Conservation (phyloP, 2,797 vertebrate genomes). For the Brachyrhaphis roseni region DNA sequence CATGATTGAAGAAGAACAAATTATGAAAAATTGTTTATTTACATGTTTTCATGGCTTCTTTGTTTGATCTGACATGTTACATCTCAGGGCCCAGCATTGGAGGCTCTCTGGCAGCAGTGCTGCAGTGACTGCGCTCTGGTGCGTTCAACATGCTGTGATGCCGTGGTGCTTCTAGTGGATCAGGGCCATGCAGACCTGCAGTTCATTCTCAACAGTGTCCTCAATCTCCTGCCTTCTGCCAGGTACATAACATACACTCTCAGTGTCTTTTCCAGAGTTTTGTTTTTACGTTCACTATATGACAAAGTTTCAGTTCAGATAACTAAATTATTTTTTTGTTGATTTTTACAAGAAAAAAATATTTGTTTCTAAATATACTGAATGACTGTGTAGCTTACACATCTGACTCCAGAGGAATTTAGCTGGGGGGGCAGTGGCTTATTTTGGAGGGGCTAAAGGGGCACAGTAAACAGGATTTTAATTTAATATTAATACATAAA, state of each 20-base stretch:
- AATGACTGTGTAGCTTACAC: neutral
- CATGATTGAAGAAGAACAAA: neutral
- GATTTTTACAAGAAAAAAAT: no score
- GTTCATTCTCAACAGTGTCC: slow-evolving; percentile 86
- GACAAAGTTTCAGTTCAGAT: neutral
- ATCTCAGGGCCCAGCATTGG: slow-evolving; percentile 87
- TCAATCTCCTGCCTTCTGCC: slow-evolving; percentile 92
- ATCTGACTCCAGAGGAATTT: no score
- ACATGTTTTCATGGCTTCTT: neutral
- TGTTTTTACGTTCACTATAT: neutral
- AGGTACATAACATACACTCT: slow-evolving; percentile 75
- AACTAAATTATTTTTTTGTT: no score
- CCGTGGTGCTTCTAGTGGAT: slow-evolving; percentile 88
- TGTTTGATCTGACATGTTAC: neutral
- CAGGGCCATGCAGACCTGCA: slow-evolving; percentile 89
- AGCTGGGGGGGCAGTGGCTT: no score
- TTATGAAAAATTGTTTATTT: neutral
- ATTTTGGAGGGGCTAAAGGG: no score
- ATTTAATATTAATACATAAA: no score
- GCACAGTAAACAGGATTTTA: no score
- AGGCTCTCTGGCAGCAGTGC: slow-evolving; percentile 92
- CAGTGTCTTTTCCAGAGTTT: neutral
- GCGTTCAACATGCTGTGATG: slow-evolving; percentile 89
- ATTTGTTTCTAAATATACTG: no score
- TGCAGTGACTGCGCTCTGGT: slow-evolving; percentile 84